Evolutionary conservation across 2,113 vertebrate species (phyloP), one percentile per base, ranked within the genome.

Genomic region (Perognathus longimembris): DNA sequence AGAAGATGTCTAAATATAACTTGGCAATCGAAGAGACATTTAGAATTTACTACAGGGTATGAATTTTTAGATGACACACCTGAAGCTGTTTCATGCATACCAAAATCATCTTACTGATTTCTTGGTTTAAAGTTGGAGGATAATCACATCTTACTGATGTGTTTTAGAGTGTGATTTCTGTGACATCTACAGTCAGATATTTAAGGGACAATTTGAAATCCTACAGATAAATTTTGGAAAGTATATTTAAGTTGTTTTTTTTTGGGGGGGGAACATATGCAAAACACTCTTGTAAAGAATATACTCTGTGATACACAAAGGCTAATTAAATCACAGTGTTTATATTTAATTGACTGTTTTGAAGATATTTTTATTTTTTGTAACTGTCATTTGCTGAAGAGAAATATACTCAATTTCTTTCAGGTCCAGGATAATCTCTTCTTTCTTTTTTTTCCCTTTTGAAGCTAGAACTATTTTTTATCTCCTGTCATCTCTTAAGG

Each of bases 81-180:
- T 90, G 81, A 95, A 45, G 74, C 85, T 75, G 93, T 95, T 85
- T 94, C 85, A 93, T 24, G 85, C 75, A 75, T 86, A 61, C 38
- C 87, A 57, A 94, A 90, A 92, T 94, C 83, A 92, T n/a, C 59
- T 74, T 94, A 61, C 59, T 90, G 86, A 92, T 92, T 93, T 22
- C 64, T 85, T 69, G 3, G 92, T 95, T 83, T 74, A 94, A 94
- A 94, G 61, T 12, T 64, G 40, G 66, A 92, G 32, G 28, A 90
- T 85, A 89, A 88, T 85, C 28, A 88, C 34, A 12, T 83, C 66
- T 81, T 61, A 59, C 38, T 36, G 40, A 94, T 85, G 5, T 71
- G 57, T 15, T 42, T 18, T 69, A 28, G 38, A 32, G 88, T 89
- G 69, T 92, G 69, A 90, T 88, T 93, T 88, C 64, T 75, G 61